Base-by-base conservation (phyloP, 2,888 invertebrate genomes). In the Athetis lepigone region DNA sequence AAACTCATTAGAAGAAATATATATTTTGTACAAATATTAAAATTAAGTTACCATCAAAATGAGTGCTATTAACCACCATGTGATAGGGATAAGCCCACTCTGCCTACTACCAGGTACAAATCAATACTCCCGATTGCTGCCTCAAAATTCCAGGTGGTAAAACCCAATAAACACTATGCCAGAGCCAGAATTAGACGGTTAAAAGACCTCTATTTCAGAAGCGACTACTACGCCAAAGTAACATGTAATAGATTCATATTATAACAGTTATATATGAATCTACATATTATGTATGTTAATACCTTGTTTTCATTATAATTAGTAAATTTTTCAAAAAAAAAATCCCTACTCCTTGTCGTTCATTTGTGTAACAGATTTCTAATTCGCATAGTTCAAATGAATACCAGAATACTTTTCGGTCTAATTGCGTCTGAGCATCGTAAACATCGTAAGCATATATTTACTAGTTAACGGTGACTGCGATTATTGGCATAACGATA, bases 391-490 rank as follows among this genome's bases (percentile, higher is more conserved):
- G 77, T 83, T 69, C 40, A 75, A 82, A 79, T 74, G 56, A 77
- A 77, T 80, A 79, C 67, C 79, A 72, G 56, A 77, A 77, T 80
- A 79, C 67, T 80, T 77, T 81, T 79, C 81, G 80, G 75, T 85
- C 81, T 75, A 76, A 79, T 83, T 82, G 70, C 63, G 68, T 29
- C 57, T 66, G 60, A 40, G 63, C 49, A 59, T 70, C 67, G 66
- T 71, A 73, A 67, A 73, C 47, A 56, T 55, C 47, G 70, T 63
- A 69, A 75, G 65, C 74, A 66, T 72, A 50, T 69, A 65, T 73
- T 75, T 69, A 68, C 72, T 51, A 56, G 76, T 60, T 79, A 79
- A 79, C 78, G 80, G 80, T 67, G 56, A 60, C 52, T 57, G 69
- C 68, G 65, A 80, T 75, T 75, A 80, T 80, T 76, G 65, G 66